A percentile compares a stretch with the other conserved stretches of the same genome.
Evolutionary conservation across 2,888 invertebrate genomes (phyloP).

Genomic region (Pseudolycoriella hygida): DNA sequence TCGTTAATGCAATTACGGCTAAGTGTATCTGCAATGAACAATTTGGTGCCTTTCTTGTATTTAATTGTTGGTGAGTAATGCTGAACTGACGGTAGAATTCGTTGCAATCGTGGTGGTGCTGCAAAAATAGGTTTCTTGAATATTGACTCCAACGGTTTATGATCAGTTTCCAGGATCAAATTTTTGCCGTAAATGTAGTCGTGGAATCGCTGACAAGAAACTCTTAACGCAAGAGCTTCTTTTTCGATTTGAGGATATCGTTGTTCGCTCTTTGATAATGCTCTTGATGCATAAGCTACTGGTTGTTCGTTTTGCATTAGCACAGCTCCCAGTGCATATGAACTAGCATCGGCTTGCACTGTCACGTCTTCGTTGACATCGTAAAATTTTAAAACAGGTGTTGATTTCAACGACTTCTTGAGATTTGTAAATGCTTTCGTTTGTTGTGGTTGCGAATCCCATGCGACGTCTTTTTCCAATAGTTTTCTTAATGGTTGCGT

Average conservation of each 20-base stretch:
- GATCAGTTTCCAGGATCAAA: constrained; percentile 14
- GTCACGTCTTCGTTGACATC: constrained; percentile 14
- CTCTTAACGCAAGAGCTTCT: constrained; percentile 18
- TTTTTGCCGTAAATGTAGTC: constrained; percentile 18
- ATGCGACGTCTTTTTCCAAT: constrained; percentile 7
- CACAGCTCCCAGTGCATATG: constrained; percentile 16
- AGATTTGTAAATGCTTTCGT: too few species aligned
- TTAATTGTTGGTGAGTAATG: constrained; percentile 13
- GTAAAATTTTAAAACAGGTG: constrained; percentile 15
- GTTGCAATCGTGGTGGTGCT: constrained; percentile 14
- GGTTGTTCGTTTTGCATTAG: constrained; percentile 19
- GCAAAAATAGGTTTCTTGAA: constrained; percentile 14
- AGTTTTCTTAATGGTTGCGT: constrained; percentile 6
- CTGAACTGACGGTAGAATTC: constrained; percentile 14
- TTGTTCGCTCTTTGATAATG: constrained; percentile 15
- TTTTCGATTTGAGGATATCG: constrained; percentile 20
- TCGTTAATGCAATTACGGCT: constrained; percentile 10
- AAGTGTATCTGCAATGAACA: constrained; percentile 13
- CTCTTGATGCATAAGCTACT: constrained; percentile 19
- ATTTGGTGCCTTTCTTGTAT: constrained; percentile 15
- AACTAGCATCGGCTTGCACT: constrained; percentile 13
- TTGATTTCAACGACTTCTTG: too few species aligned
- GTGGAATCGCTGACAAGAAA: constrained; percentile 18
- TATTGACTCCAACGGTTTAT: constrained; percentile 17
- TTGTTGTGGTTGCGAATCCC: too few species aligned